Percentiles rank a stretch among this genome's conserved stretches.
phyloP scores from a whole-genome alignment of 2,797 vertebrate species.

The Anguilla anguilla region DNA sequence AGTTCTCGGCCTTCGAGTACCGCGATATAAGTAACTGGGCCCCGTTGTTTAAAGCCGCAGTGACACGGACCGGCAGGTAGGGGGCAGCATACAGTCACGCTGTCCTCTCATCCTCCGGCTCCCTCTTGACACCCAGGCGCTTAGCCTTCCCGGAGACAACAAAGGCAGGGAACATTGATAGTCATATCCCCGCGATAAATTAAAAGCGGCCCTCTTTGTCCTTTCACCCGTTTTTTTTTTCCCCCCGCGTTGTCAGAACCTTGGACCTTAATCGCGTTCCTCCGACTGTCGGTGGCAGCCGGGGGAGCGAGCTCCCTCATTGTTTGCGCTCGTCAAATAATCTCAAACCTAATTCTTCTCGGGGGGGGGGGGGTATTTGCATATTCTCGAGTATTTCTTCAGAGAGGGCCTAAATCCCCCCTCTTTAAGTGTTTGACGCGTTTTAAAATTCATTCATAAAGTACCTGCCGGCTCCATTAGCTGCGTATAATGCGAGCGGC shows the following conservation, averaged over 20 bases:
- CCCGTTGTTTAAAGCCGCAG: constrained; percentile 18
- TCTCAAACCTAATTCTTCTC: constrained; percentile 82
- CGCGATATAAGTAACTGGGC: too few species aligned
- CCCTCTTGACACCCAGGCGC: constrained; percentile 34
- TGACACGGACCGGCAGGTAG: constrained; percentile 44
- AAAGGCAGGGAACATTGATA: constrained; percentile 69
- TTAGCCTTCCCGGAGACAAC: constrained; percentile 64
- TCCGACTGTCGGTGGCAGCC: constrained; percentile 76
- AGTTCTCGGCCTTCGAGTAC: too few species aligned
- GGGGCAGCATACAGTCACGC: constrained; percentile 61
- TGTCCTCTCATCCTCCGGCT: constrained; percentile 19
- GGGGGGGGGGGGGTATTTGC: constrained; percentile 82
- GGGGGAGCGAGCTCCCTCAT: constrained; percentile 71
- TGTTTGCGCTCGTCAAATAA: constrained; percentile 77
- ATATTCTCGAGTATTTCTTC: constrained; percentile 89
- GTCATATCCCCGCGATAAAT: constrained; percentile 73
- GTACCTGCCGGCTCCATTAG: constrained; percentile 90
- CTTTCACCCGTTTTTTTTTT: constrained; percentile 68
- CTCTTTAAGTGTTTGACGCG: constrained; percentile 77
- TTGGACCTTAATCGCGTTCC: constrained; percentile 77
- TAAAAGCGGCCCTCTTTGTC: constrained; percentile 67
- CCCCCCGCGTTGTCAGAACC: constrained; percentile 76
- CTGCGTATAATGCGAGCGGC: constrained; percentile 75
- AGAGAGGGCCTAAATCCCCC: constrained; percentile 84
- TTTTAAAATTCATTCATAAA: constrained; percentile 87